These are phyloP conservation scores for Sebastes hopkinsi DNA, from an alignment of 2,797 vertebrate species.

Conservation along the genomic window DNA sequence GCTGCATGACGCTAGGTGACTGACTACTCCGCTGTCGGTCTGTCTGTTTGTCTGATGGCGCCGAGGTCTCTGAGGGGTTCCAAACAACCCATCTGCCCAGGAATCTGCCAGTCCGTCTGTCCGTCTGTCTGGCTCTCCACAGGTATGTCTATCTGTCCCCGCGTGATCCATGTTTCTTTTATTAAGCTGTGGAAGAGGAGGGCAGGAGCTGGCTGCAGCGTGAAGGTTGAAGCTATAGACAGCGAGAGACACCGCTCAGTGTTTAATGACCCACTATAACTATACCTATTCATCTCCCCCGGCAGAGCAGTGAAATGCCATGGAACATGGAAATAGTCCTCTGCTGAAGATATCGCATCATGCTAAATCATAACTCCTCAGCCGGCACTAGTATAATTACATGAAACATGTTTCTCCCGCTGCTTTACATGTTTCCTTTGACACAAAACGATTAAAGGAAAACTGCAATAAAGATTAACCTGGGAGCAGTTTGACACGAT, in stretches of 20 bases:
- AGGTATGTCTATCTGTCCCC: conserved; percentile 64
- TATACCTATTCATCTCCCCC: conserved; percentile 74
- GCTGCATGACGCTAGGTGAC: conserved; percentile 10
- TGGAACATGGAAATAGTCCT: conserved; percentile 44
- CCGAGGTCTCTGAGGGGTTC: conserved; percentile 39
- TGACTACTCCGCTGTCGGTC: conserved; percentile 12
- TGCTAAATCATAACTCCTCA: conserved; percentile 45
- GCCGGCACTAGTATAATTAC: background rate
- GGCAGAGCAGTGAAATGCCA: conserved; percentile 56
- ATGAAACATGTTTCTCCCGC: conserved; percentile 24
- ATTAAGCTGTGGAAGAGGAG: conserved; percentile 51
- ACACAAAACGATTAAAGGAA: background rate
- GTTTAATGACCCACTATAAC: conserved; percentile 79
- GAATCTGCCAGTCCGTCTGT: conserved; percentile 61
- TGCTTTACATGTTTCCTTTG: conserved; percentile 7
- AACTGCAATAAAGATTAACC: background rate
- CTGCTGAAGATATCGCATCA: conserved; percentile 52
- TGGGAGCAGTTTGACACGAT: conserved; percentile 20
- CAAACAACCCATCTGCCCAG: conserved; percentile 67
- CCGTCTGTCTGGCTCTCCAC: conserved; percentile 52
- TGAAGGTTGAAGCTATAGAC: conserved; percentile 77
- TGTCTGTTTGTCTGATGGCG: conserved; percentile 33
- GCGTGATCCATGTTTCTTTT: conserved; percentile 61
- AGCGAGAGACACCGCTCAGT: conserved; percentile 58
- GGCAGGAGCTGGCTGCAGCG: conserved; percentile 59